These are phyloP conservation scores for Muscicapa comitata DNA, from an alignment of 2,797 vertebrate species.

Conservation along the genomic window DNA sequence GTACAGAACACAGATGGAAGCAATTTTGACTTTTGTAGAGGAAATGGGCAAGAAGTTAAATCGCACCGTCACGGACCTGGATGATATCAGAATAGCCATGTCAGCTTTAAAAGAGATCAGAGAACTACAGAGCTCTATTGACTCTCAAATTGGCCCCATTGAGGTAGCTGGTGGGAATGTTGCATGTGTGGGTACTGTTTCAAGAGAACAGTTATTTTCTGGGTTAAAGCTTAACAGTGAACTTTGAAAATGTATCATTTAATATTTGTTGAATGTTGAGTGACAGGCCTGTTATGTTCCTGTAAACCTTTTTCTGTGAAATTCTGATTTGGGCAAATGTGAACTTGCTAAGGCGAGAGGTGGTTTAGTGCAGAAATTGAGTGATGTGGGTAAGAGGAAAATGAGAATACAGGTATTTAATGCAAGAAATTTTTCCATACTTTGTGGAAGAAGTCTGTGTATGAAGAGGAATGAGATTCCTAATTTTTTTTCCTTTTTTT, in stretches of 20 bases:
- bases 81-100: conserved; percentile 93
- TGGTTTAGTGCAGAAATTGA: not conserved
- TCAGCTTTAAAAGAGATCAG: conserved; percentile 89
- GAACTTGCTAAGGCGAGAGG: not conserved
- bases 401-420: not conserved
- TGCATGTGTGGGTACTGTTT: not conserved
- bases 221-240: not conserved
- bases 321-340: not conserved
- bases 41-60: conserved; percentile 91
- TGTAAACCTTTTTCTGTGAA: not conserved
- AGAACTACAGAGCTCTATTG: conserved; percentile 85
- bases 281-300: not conserved
- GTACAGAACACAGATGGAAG: conserved; percentile 89
- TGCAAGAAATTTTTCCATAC: not conserved
- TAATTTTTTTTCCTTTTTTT: not conserved
- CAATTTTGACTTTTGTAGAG: conserved; percentile 86
- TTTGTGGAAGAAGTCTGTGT: not conserved
- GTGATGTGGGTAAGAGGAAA: not conserved
- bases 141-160: conserved; percentile 89
- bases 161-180: conserved; percentile 80
- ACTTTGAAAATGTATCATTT: not conserved
- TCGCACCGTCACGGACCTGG: conserved; percentile 87
- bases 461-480: not conserved
- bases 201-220: not conserved
- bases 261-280: not conserved